Conservation (phyloP, 1,140 invertebrate genomes). For the Caerostris extrusa region DNA sequence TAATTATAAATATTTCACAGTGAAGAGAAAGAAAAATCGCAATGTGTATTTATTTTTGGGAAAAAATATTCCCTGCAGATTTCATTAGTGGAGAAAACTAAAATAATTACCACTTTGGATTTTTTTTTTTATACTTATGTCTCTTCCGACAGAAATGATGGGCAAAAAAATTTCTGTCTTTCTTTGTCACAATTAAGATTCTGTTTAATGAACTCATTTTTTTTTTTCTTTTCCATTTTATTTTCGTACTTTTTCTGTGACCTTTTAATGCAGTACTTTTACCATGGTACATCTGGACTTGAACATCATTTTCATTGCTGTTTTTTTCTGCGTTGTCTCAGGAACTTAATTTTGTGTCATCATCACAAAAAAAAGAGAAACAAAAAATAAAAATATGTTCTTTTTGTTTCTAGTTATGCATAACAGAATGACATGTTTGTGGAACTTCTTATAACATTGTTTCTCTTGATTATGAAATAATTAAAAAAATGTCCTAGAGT, state of each 20-base stretch:
- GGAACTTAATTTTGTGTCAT: conserved; percentile 65
- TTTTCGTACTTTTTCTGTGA: neutral
- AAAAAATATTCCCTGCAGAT: neutral
- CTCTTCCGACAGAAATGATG: conserved; percentile 47
- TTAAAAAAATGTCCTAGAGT: neutral
- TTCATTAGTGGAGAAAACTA: neutral
- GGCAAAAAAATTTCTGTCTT: conserved; percentile 7
- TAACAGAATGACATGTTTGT: too few relatives aligned
- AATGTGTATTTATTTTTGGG: neutral
- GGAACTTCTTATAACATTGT: neutral
- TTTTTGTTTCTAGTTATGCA: neutral
- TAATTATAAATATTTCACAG: conserved; percentile 9
- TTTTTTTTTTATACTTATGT: conserved; percentile 17
- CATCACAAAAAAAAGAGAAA: neutral
- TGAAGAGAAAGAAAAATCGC: neutral
- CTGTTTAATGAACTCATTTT: conserved; percentile 48
- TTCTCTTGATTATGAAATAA: neutral
- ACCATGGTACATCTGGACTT: neutral
- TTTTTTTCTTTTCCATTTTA: conserved; percentile 4
- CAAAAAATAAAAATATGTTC: neutral
- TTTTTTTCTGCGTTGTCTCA: conserved; percentile 26
- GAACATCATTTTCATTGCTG: neutral
- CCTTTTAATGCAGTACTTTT: neutral
- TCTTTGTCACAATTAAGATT: conserved; percentile 67
- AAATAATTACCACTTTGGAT: conserved; percentile 53